Evolutionary conservation across 2,797 vertebrate species (phyloP).

Genomic region (Gymnopithys bicolor): DNA sequence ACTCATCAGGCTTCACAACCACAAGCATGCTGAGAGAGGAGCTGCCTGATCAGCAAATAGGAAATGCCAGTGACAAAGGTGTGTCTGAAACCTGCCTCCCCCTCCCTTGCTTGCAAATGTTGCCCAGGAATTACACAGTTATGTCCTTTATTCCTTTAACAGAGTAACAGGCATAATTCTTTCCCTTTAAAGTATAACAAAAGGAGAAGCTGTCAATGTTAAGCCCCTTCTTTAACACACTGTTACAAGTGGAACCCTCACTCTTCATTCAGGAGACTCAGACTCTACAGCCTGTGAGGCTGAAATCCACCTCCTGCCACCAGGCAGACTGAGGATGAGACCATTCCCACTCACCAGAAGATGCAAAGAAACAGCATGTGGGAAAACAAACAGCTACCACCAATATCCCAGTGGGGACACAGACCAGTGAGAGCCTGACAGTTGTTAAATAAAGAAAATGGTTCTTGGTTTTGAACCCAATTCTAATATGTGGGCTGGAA

Average conservation of each 20-base stretch:
- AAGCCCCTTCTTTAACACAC: neutral
- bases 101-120: neutral
- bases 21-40: neutral
- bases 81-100: neutral
- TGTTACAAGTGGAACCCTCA: neutral
- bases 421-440: neutral
- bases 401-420: neutral
- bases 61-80: neutral
- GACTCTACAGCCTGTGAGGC: neutral
- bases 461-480: neutral
- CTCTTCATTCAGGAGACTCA: neutral
- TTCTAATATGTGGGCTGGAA: neutral
- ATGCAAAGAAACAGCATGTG: fast-evolving
- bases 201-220: neutral
- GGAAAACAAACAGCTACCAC: neutral
- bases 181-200: neutral
- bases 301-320: neutral
- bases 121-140: neutral
- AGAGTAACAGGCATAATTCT: neutral
- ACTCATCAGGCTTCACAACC: constrained; percentile 13
- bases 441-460: neutral
- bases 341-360: neutral
- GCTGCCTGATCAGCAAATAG: constrained; percentile 32
- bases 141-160: neutral
- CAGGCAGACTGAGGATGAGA: neutral